These are phyloP conservation scores for Actinostola sp. DNA, from an alignment of 92 coral and sea anemone genomes.

Conservation along the genomic window DNA sequence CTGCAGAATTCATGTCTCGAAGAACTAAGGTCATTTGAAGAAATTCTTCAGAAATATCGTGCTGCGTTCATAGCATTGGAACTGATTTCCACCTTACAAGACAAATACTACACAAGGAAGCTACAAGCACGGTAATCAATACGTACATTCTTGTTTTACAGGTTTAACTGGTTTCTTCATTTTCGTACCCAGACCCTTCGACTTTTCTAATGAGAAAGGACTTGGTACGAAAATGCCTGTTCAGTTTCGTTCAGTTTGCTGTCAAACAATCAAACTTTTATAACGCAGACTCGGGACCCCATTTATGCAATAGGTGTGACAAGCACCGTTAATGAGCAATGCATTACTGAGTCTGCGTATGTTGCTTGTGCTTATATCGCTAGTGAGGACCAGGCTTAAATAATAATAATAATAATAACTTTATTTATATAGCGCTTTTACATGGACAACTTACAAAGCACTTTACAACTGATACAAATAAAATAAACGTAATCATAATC, in stretches of 20 bases:
- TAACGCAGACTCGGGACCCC: background rate
- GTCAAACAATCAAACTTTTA: too few relatives aligned
- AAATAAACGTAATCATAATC: too few relatives aligned
- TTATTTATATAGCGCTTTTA: too few relatives aligned
- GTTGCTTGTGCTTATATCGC: too few relatives aligned
- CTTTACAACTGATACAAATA: too few relatives aligned
- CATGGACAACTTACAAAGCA: too few relatives aligned
- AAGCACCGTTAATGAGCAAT: too few relatives aligned
- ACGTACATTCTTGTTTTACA: background rate
- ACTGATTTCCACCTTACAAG: slow-evolving; percentile 55
- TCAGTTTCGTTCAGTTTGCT: too few relatives aligned
- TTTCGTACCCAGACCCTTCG: background rate
- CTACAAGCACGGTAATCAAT: slow-evolving; percentile 64
- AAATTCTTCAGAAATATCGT: slow-evolving; percentile 10
- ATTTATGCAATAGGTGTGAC: background rate
- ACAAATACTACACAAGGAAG: slow-evolving; percentile 54
- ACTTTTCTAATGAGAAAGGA: background rate
- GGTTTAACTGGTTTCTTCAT: background rate
- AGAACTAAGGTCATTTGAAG: slow-evolving; percentile 25
- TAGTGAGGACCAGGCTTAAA: too few relatives aligned
- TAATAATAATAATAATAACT: too few relatives aligned
- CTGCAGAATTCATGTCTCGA: slow-evolving; percentile 4
- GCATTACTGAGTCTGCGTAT: too few relatives aligned
- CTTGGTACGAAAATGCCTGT: too few relatives aligned
- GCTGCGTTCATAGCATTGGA: slow-evolving; percentile 43